Conservation (phyloP, 2,113 vertebrate species). For the Orthonyx spaldingii region DNA sequence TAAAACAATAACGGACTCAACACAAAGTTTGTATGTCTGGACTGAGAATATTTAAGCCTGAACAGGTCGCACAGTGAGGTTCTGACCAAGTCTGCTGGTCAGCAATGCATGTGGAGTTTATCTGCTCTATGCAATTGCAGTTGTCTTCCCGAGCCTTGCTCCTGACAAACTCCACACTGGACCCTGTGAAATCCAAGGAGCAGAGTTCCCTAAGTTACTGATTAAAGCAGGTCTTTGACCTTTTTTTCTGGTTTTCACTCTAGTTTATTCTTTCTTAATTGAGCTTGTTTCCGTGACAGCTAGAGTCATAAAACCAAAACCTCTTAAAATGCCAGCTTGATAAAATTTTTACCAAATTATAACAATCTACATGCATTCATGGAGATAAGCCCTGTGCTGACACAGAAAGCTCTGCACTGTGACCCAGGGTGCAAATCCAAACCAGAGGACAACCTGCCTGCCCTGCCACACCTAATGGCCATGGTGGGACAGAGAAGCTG, state of each 20-base stretch:
- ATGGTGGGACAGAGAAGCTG: accelerated
- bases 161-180: background rate
- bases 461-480: background rate
- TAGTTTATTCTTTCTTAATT: background rate
- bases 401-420: background rate
- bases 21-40: background rate
- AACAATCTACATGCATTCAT: background rate
- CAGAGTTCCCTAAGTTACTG: background rate
- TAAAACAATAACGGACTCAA: background rate
- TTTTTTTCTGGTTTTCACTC: background rate
- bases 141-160: background rate
- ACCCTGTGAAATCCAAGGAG: background rate
- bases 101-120: accelerated
- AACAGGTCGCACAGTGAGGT: accelerated
- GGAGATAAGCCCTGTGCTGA: background rate
- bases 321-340: background rate
- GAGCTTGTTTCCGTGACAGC: background rate
- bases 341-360: background rate
- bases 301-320: background rate
- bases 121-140: background rate
- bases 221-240: background rate
- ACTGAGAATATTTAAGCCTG: accelerated
- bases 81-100: background rate
- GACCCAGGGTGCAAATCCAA: background rate
- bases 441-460: background rate